These are phyloP conservation scores for Falco peregrinus DNA, from an alignment of 2,797 vertebrate genomes.

Conservation along the genomic window DNA sequence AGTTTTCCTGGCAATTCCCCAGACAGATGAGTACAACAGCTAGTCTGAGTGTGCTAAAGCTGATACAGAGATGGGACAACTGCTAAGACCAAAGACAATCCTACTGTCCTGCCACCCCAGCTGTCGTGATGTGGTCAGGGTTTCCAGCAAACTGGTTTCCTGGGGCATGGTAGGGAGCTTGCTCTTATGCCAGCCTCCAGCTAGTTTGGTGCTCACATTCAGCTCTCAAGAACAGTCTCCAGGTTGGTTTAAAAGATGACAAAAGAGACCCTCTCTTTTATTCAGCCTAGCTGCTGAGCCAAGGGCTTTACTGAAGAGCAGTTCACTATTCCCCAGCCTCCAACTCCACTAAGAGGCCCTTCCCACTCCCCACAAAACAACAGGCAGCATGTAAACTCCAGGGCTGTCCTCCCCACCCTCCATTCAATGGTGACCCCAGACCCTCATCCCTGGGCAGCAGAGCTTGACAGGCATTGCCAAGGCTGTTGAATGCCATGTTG, in stretches of 20 bases:
- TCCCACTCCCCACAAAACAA: rapidly evolving
- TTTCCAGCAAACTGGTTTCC: neutral
- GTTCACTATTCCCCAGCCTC: neutral
- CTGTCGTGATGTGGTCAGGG: neutral
- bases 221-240: neutral
- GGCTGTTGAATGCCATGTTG: neutral
- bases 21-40: neutral
- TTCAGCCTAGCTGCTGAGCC: neutral
- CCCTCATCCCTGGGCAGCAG: neutral
- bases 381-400: neutral
- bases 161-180: neutral
- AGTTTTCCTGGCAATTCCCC: neutral
- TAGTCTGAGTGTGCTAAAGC: neutral
- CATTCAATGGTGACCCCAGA: neutral
- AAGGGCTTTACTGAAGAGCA: neutral
- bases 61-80: neutral
- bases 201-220: neutral
- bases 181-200: neutral
- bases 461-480: neutral
- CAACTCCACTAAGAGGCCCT: neutral
- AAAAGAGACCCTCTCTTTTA: neutral
- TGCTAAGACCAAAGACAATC: neutral
- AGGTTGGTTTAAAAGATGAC: neutral
- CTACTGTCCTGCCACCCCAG: neutral
- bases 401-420: neutral